phyloP scores from a whole-genome alignment of 2,113 vertebrate species.

The Mola mola region DNA sequence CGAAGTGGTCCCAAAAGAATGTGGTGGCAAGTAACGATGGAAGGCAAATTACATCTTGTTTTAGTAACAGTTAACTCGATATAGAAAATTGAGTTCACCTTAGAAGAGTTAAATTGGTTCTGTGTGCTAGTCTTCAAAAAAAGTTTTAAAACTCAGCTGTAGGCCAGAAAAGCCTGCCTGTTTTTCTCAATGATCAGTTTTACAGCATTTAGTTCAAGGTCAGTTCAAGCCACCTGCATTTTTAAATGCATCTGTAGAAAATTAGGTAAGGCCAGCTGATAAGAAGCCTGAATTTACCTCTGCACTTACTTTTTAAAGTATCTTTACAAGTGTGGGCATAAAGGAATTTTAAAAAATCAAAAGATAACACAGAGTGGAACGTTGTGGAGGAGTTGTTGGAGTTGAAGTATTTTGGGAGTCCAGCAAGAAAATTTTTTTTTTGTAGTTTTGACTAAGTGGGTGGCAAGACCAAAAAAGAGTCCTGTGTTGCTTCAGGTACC shows the following conservation, averaged over 20 bases:
- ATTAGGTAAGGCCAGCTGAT: too few species aligned
- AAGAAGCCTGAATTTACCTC: too few species aligned
- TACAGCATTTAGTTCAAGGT: too few species aligned
- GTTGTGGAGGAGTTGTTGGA: constrained; percentile 37
- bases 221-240: too few species aligned
- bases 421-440: constrained; percentile 19
- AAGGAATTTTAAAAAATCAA: too few species aligned
- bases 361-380: constrained; percentile 18
- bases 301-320: too few species aligned
- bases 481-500: constrained; percentile 17
- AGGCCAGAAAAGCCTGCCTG: too few species aligned
- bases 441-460: constrained; percentile 31
- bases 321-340: constrained; percentile 12
- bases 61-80: not conserved
- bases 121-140: too few species aligned
- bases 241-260: not conserved
- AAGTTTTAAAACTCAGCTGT: too few species aligned
- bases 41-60: not conserved
- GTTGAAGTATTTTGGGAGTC: constrained; percentile 38
- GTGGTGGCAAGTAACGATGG: not conserved
- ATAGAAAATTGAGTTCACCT: not conserved
- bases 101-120: not conserved
- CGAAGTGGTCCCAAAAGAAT: constrained; percentile 16
- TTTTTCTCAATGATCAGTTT: too few species aligned
- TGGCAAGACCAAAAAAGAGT: constrained; percentile 32